Conservation (phyloP, 2,113 vertebrate species). For the Bagarius yarrelli region DNA sequence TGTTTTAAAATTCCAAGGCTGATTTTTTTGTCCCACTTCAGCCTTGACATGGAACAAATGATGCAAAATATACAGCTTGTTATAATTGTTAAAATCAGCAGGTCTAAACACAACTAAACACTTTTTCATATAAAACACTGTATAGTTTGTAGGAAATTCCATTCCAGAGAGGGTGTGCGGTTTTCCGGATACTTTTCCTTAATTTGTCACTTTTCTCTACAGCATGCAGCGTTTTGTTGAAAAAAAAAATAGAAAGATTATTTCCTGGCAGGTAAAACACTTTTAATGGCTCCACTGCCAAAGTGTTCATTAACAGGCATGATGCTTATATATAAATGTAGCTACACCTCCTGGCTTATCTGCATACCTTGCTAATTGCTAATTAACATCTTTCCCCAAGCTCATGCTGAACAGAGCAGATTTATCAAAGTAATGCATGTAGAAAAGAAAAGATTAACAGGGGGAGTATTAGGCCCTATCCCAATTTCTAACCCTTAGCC, state of each 20-base stretch:
- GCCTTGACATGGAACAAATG: background rate
- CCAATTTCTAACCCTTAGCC: no score
- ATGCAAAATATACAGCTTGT: background rate
- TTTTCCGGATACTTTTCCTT: background rate
- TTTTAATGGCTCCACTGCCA: background rate
- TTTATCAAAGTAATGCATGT: background rate
- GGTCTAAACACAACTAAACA: background rate
- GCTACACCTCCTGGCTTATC: conserved; percentile 2
- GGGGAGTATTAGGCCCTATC: background rate
- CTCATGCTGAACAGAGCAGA: background rate
- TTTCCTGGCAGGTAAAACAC: background rate
- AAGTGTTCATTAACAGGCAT: background rate
- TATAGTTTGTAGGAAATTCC: background rate
- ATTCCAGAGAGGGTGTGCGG: background rate
- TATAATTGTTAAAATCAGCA: background rate
- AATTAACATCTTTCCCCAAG: background rate
- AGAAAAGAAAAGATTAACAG: background rate
- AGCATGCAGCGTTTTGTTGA: background rate
- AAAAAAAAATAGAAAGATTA: background rate
- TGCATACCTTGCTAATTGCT: background rate
- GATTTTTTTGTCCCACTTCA: no score
- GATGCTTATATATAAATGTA: conserved; percentile 9
- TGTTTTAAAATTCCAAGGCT: no score
- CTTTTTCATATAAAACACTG: background rate
- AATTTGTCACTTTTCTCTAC: background rate